Conservation (phyloP, 2,797 vertebrate genomes). For the Eurystomus glaucurus region DNA sequence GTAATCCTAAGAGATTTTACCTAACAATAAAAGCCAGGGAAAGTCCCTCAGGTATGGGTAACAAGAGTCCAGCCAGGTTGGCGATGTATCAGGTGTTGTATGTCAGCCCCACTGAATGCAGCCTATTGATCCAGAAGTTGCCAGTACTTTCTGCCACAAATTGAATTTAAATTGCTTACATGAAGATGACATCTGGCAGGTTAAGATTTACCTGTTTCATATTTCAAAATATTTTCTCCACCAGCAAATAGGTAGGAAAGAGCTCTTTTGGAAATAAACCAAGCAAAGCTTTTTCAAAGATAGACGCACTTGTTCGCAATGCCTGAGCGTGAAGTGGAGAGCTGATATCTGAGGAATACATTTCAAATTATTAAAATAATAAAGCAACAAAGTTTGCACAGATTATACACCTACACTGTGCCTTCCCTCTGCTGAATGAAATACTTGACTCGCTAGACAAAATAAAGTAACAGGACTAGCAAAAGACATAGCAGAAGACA, state of each 20-base stretch:
- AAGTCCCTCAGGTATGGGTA: conserved; percentile 89
- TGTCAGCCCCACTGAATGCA: conserved; percentile 88
- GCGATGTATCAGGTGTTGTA: conserved; percentile 89
- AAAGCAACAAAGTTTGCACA: not conserved
- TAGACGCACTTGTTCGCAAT: not conserved
- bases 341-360: not conserved
- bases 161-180: conserved; percentile 84
- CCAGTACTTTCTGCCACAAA: conserved; percentile 82
- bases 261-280: conserved; percentile 34
- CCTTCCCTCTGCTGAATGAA: not conserved
- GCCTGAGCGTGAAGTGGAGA: not conserved
- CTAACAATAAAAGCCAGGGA: conserved; percentile 86
- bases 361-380: not conserved
- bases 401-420: not conserved
- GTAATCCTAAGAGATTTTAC: conserved; percentile 93
- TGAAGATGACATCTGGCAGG: conserved; percentile 70
- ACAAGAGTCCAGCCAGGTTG: conserved; percentile 86
- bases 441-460: not conserved
- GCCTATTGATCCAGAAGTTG: conserved; percentile 89
- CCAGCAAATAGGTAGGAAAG: not conserved
- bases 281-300: not conserved
- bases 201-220: conserved; percentile 80
- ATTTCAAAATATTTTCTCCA: conserved; percentile 71
- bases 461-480: not conserved
- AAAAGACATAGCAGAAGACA: fast-evolving